Base-by-base conservation (phyloP, 2,113 vertebrate species). In the Macrotus californicus region DNA sequence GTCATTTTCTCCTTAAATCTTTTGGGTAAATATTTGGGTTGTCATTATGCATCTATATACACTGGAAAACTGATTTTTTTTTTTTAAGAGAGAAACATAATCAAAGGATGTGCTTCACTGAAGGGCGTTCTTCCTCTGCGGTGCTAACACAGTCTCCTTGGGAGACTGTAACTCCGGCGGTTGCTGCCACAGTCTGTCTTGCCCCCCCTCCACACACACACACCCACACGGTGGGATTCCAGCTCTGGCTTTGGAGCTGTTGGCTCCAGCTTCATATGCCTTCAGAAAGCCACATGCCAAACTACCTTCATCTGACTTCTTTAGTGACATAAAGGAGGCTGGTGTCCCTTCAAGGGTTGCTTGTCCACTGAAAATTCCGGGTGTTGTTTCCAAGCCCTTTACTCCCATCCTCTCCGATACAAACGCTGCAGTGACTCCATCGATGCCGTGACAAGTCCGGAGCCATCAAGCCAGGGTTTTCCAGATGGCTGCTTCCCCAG, bases 401-500 rank as follows among this genome's bases (percentile, higher is more conserved):
- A 36, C 66, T 89, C 70, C 46, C 43, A 13, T 80, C 77, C n/a
- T 80, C 50, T 86, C 54, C 61, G 72, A 56, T 34, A 36, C 18
- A 31, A 91, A 64, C 14, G 19, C 96, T 52, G 43, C 80, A 70
- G 34, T 84, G 59, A 94, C 93, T 93, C 93, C 79, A 61, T n/a
- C 69, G 77, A 41, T 36, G 76, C 80, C 6, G 10, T 88, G 82
- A 87, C 43, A 79, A 31, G 86, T 94, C 69, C 18, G 46, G 66
- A 70, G 88, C 54, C 85, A 87, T 87, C 89, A 56, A 3, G 8
- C 46, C 5, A 21, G 43, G 39, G 39, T 59, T 86, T 96, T 89
- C 70, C 72, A 96, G 84, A 89, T 96, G 94, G 83, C 43, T 59
- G 88, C 81, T 36, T 72, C 48, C 64, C 77, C 76, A 18, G 16